phyloP scores from a whole-genome alignment of 2,797 vertebrate genomes.

The Gallinago solitaria region DNA sequence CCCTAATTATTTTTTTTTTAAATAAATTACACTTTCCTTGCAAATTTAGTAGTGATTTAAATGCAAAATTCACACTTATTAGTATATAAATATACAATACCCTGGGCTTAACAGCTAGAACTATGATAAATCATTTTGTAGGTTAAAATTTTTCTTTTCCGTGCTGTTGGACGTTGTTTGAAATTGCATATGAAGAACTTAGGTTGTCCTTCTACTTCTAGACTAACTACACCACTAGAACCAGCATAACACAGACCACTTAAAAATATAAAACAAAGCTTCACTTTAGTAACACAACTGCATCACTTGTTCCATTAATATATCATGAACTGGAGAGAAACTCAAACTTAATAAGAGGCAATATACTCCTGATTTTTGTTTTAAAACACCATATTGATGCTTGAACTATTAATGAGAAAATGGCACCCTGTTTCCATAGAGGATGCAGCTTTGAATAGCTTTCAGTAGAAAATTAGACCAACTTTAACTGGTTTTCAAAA shows the following conservation, averaged over 20 bases:
- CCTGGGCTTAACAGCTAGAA: not conserved
- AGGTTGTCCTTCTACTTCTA: not conserved
- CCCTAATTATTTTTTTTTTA: not conserved
- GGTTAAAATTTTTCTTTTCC: not conserved
- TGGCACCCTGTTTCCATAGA: not conserved
- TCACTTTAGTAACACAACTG: not conserved
- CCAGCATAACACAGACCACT: not conserved
- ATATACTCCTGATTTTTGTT: not conserved
- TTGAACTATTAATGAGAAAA: not conserved
- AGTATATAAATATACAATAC: not conserved
- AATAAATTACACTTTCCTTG: not conserved
- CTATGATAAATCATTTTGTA: not conserved
- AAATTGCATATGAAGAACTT: not conserved
- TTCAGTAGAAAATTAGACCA: not conserved
- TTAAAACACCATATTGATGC: not conserved
- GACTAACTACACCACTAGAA: not conserved
- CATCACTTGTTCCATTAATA: not conserved
- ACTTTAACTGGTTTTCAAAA: not conserved
- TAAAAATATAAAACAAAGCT: not conserved
- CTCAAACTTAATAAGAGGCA: not conserved
- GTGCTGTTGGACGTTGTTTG: not conserved
- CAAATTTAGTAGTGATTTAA: not conserved
- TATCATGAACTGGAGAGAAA: not conserved
- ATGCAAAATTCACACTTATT: not conserved
- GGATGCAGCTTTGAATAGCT: not conserved